Evolutionary conservation across 2,797 vertebrate genomes (phyloP), one percentile per base, ranked within the genome.

Genomic region (Danio kyathit): DNA sequence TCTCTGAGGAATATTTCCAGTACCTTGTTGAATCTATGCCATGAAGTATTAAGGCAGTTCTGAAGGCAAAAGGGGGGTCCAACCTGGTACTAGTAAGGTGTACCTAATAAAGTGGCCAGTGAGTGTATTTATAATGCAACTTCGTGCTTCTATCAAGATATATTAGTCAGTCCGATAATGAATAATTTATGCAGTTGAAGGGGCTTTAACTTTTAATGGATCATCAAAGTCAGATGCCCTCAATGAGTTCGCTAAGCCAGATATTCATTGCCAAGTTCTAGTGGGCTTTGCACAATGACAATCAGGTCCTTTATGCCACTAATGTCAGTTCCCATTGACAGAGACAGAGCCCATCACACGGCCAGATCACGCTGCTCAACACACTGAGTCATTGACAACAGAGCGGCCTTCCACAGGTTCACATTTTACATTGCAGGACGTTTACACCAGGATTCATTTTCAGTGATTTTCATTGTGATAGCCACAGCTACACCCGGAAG

Each of bases 291-390:
- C 75, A 56, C 76, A 71, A 57, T 75, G 66, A 89, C 86, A 89
- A 86, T 82, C 52, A 73, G 48, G 51, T 80, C 81, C 46, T 84
- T 90, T 84, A 84, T 86, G 79, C 66, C 44, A 70, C 63, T 43
- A 46, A 43, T 21, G 63, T 74, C 70, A 72, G 19, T 83, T 54
- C 54, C 56, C 70, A 69, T 79, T 83, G 52, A 79, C 48, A 48
- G 79, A 69, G 41, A 74, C 29, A 59, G 65, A 49, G 7, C 52
- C 10, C 17, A 38, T 51, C 43, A 70, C 54, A 10, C 0, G 21
- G 43, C 13, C 44, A 79, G 44, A 61, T 79, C 76, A 70, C 29
- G 29, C 67, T n/a, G 38, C 21, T 21, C 16, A 71, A 79, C 70
- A 74, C 79, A 74, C 49, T 40, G 14, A 79, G 38, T 74, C 63